These are phyloP conservation scores for Melanotaenia nigrans DNA, from an alignment of 2,797 vertebrate genomes.

Conservation along the genomic window DNA sequence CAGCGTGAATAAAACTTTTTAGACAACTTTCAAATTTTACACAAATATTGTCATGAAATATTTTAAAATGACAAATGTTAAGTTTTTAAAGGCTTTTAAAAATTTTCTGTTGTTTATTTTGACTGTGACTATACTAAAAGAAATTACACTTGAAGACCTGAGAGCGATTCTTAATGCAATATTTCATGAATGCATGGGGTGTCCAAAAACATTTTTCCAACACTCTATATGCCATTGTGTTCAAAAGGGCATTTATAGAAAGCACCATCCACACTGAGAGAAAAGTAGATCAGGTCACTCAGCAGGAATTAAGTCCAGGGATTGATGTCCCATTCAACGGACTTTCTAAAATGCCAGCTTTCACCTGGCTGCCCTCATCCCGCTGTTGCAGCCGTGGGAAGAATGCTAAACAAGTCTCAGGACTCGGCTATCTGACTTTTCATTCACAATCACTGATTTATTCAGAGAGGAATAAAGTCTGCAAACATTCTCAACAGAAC, in stretches of 20 bases:
- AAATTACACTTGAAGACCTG: too few relatives aligned
- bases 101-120: too few relatives aligned
- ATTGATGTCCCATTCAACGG: constrained; percentile 47
- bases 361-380: constrained; percentile 15
- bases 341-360: constrained; percentile 43
- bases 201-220: too few relatives aligned
- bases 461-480: not conserved
- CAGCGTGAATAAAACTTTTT: too few relatives aligned
- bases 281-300: constrained; percentile 26
- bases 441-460: not conserved
- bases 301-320: constrained; percentile 49
- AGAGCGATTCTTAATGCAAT: too few relatives aligned
- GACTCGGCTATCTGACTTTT: not conserved
- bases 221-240: not conserved
- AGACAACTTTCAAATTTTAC: too few relatives aligned
- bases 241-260: not conserved
- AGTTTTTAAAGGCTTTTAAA: too few relatives aligned
- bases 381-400: constrained; percentile 36
- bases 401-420: constrained; percentile 2
- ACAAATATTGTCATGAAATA: too few relatives aligned
- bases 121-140: too few relatives aligned
- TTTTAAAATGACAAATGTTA: too few relatives aligned
- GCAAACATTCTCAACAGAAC: not conserved
- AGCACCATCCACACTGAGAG: constrained; percentile 2
- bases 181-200: too few relatives aligned